These are phyloP conservation scores for Okamejei kenojei DNA, from an alignment of 2,797 vertebrate genomes.

Conservation along the genomic window DNA sequence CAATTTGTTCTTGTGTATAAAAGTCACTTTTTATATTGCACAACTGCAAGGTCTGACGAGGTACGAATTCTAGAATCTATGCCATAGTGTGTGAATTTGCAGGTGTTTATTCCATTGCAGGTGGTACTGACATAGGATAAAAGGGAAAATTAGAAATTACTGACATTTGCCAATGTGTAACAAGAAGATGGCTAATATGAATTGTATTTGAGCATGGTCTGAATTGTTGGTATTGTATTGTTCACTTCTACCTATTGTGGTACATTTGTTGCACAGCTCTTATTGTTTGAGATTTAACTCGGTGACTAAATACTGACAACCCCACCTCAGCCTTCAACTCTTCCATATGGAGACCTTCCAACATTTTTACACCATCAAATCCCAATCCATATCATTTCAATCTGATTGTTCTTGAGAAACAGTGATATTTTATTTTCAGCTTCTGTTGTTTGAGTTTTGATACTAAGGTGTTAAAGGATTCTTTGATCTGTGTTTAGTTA, in stretches of 20 bases:
- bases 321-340: background rate
- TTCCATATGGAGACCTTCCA: background rate
- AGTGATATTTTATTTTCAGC: background rate
- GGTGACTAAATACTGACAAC: background rate
- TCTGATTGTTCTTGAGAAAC: background rate
- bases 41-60: constrained; percentile 7
- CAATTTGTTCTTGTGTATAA: background rate
- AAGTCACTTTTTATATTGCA: constrained; percentile 1
- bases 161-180: background rate
- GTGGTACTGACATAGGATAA: constrained; percentile 28
- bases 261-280: background rate
- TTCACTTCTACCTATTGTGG: background rate
- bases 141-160: constrained; percentile 10
- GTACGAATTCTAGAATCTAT: constrained; percentile 15
- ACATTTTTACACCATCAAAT: background rate
- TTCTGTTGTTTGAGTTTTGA: too few species aligned
- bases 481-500: background rate
- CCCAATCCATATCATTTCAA: background rate
- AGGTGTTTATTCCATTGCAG: background rate
- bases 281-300: background rate
- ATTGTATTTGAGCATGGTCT: background rate
- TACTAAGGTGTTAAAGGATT: background rate
- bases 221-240: background rate
- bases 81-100: background rate
- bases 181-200: background rate